These are phyloP conservation scores for Salminus brasiliensis DNA, from an alignment of 2,113 vertebrate genomes.

Conservation along the genomic window DNA sequence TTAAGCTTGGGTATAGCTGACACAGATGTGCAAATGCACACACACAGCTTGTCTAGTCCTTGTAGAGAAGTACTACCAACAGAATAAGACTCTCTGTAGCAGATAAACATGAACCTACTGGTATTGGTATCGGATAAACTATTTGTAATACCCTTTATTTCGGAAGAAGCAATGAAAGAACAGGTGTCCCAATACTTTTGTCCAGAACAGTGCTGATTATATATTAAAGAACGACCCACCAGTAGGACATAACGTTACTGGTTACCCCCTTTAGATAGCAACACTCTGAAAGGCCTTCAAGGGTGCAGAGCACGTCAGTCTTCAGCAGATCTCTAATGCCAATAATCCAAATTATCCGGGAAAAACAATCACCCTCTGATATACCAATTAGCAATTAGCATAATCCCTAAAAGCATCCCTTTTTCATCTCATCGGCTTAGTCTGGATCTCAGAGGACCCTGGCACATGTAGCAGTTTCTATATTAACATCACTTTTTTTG, in stretches of 20 bases:
- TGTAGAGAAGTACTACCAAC: too few species aligned
- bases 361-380: conserved; percentile 69
- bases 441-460: conserved; percentile 61
- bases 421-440: conserved; percentile 63
- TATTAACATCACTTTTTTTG: conserved; percentile 58
- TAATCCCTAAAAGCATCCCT: conserved; percentile 69
- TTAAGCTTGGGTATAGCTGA: too few species aligned
- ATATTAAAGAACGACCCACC: background rate
- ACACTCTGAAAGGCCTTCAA: conserved; percentile 43
- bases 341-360: conserved; percentile 65
- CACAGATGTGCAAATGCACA: too few species aligned
- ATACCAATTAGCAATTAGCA: conserved; percentile 71
- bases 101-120: too few species aligned
- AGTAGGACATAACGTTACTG: background rate
- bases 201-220: too few species aligned
- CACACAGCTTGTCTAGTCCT: too few species aligned
- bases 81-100: too few species aligned
- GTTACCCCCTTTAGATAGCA: too few species aligned
- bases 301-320: conserved; percentile 53
- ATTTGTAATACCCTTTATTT: too few species aligned
- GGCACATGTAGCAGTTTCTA: conserved; percentile 54
- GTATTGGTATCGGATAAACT: too few species aligned
- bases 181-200: too few species aligned
- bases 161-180: too few species aligned
- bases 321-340: conserved; percentile 57